Evolutionary conservation across 2,113 vertebrate species (phyloP).

Genomic region (Entomyzon cyanotis): DNA sequence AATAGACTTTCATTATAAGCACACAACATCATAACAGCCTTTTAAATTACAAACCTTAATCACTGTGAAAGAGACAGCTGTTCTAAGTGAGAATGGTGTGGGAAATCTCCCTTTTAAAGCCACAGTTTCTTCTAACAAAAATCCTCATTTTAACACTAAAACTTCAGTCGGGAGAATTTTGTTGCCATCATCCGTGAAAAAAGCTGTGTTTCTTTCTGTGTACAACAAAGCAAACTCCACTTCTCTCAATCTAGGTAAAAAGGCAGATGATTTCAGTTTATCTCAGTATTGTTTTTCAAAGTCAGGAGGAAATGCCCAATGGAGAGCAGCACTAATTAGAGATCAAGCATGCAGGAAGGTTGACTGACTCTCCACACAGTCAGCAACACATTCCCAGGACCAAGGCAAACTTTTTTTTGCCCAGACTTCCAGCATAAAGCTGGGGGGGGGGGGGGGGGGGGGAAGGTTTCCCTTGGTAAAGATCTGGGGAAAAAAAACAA

Average conservation of each 20-base stretch:
- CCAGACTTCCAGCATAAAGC: neutral
- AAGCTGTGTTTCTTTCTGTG: neutral
- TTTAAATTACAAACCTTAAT: constrained; percentile 7
- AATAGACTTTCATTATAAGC: neutral
- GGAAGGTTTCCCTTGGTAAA: neutral
- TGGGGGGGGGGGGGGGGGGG: no score
- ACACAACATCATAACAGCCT: neutral
- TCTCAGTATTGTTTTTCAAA: neutral
- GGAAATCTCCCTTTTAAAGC: neutral
- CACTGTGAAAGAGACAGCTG: neutral
- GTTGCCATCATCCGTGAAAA: neutral
- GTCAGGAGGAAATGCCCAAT: neutral
- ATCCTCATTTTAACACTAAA: neutral
- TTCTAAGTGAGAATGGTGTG: neutral
- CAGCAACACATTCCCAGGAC: neutral
- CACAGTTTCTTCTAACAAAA: neutral
- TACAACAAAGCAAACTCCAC: neutral
- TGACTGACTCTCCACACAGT: neutral
- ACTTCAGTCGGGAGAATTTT: neutral
- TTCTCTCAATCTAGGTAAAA: neutral
- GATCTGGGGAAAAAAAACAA: neutral
- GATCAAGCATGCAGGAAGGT: neutral
- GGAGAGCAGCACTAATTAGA: neutral
- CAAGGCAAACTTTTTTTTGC: neutral
- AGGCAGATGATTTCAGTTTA: neutral